Percentiles rank a stretch among this genome's conserved stretches.
Evolutionary conservation across 2,888 invertebrate genomes (phyloP).

Genomic region (Allolobophora icterica): DNA sequence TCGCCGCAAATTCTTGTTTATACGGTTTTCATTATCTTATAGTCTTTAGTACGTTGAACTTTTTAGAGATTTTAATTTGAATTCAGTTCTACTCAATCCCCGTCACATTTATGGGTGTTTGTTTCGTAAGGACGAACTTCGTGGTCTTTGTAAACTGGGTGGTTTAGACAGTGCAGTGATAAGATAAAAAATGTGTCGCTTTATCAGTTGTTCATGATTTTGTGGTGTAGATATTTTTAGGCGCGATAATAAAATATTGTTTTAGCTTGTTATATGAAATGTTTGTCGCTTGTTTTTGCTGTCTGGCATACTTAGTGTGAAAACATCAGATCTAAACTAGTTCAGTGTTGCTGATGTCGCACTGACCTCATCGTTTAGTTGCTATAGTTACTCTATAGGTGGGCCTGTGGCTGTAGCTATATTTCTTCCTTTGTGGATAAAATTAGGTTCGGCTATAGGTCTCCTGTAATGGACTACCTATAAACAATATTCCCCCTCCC

Average conservation of each 20-base stretch:
- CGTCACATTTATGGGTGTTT: not conserved
- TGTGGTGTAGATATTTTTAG: not conserved
- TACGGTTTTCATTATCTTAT: not conserved
- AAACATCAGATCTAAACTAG: not conserved
- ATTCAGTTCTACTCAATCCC: not conserved
- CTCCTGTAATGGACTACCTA: too few species aligned
- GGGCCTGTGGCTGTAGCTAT: not conserved
- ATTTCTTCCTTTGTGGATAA: not conserved
- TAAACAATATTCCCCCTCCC: too few species aligned
- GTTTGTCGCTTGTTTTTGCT: not conserved
- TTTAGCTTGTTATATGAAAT: not conserved
- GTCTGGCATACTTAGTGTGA: not conserved
- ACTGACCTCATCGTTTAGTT: not conserved
- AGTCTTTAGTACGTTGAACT: constrained; percentile 11
- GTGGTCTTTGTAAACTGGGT: constrained; percentile 1
- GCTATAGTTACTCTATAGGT: not conserved
- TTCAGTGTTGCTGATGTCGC: not conserved
- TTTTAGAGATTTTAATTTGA: not conserved
- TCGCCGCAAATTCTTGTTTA: not conserved
- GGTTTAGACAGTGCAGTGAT: not conserved
- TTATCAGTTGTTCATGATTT: not conserved
- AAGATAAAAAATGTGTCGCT: not conserved
- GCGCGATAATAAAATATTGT: not conserved
- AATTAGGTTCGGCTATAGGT: too few species aligned
- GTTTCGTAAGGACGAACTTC: not conserved